Percentiles rank a stretch among this genome's conserved stretches.
These are phyloP conservation scores for Rhodeus uyekii DNA, from an alignment of 2,797 vertebrate genomes.

Conservation along the genomic window DNA sequence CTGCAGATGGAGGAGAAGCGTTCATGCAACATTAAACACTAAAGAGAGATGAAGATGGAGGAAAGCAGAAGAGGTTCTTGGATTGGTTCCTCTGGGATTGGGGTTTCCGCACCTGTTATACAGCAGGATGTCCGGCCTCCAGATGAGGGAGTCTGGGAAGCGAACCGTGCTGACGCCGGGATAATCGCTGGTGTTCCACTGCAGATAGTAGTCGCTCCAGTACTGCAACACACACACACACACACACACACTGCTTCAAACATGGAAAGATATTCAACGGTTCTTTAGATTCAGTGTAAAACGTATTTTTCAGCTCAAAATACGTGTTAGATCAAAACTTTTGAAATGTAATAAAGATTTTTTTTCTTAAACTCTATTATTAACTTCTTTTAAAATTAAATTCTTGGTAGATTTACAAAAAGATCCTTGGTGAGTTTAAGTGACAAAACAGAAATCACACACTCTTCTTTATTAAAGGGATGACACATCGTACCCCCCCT, in stretches of 20 bases:
- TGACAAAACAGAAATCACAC: background rate
- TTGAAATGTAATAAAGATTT: too few relatives aligned
- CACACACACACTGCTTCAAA: background rate
- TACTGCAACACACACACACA: conserved; percentile 68
- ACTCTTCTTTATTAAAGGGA: background rate
- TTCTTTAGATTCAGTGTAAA: background rate
- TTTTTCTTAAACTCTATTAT: too few relatives aligned
- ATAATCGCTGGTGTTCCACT: conserved; percentile 87
- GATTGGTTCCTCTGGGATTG: background rate
- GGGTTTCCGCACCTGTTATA: conserved; percentile 88
- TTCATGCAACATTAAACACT: background rate
- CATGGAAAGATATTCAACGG: background rate
- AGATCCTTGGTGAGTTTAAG: background rate
- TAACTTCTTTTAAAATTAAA: too few relatives aligned
- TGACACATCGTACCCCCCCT: background rate
- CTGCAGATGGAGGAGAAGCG: background rate
- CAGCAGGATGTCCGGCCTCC: conserved; percentile 96
- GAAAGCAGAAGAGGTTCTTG: background rate
- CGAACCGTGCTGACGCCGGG: conserved; percentile 87
- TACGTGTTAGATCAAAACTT: too few relatives aligned
- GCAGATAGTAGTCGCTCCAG: conserved; percentile 89
- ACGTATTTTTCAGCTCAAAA: too few relatives aligned
- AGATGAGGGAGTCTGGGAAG: conserved; percentile 88
- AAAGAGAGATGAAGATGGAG: background rate
- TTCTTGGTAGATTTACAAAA: background rate